phyloP scores from a whole-genome alignment of 53 echinoderm and acorn worm species.

The Crossaster papposus region DNA sequence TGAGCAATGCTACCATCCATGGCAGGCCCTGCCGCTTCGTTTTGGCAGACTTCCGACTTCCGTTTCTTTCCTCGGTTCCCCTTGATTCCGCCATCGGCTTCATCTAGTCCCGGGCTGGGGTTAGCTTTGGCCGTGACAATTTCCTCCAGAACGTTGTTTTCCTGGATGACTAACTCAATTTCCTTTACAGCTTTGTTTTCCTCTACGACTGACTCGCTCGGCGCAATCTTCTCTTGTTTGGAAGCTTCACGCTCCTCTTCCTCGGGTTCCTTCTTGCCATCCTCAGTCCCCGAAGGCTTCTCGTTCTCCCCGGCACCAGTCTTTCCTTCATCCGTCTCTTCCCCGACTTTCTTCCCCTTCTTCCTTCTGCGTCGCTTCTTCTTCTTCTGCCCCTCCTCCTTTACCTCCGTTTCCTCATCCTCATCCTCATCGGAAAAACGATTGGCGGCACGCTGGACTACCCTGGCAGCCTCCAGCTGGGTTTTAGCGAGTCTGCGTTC shows the following conservation, averaged over 20 bases:
- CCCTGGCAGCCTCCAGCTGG: constrained; percentile 30
- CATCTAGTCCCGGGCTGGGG: background rate
- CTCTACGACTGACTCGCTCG: background rate
- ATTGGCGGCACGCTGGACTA: background rate
- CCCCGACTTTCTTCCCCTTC: constrained; percentile 19
- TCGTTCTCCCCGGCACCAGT: background rate
- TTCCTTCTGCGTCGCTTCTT: constrained; percentile 48
- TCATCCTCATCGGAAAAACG: constrained; percentile 28
- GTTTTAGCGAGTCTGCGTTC: constrained; percentile 43
- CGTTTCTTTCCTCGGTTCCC: constrained; percentile 37
- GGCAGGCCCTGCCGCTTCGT: background rate
- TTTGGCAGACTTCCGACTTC: background rate
- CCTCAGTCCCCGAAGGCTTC: background rate
- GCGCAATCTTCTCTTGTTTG: background rate
- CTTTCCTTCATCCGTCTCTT: background rate
- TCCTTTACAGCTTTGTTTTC: background rate
- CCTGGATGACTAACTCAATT: no score
- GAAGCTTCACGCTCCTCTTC: background rate
- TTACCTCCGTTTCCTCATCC: constrained; percentile 41
- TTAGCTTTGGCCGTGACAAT: background rate
- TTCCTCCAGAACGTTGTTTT: no score
- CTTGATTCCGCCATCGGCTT: background rate
- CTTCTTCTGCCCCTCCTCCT: constrained; percentile 44
- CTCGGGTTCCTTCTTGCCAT: background rate
- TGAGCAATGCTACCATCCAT: background rate